Evolutionary conservation across 2,113 vertebrate genomes (phyloP).

Genomic region (Cygnus buccinator): DNA sequence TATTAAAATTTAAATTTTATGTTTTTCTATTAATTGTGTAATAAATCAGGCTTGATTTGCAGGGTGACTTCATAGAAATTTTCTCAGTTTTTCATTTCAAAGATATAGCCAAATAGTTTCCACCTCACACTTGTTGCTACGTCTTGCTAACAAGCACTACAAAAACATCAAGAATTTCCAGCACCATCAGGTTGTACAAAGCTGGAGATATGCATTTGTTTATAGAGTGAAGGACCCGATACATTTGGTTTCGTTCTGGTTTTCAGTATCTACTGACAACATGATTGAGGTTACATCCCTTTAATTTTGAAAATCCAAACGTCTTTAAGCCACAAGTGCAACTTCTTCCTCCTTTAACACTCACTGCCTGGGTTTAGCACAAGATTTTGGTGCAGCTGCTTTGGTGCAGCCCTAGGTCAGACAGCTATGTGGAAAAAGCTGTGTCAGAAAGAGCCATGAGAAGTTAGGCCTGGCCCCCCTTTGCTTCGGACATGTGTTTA

Average conservation of each 20-base stretch:
- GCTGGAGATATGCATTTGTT: neutral
- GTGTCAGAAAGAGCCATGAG: neutral
- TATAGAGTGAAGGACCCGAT: neutral
- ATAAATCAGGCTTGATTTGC: neutral
- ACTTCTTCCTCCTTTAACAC: neutral
- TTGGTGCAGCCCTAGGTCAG: too few relatives aligned
- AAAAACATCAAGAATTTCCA: neutral
- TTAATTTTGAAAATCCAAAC: neutral
- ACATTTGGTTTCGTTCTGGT: neutral
- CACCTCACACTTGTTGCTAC: neutral
- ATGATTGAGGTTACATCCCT: neutral
- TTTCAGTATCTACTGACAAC: neutral
- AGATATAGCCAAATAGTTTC: neutral
- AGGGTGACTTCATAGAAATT: neutral
- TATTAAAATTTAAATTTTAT: neutral
- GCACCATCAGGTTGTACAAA: neutral
- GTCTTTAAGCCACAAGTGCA: neutral
- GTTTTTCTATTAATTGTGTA: neutral
- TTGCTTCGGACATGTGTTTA: neutral
- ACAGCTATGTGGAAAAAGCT: neutral
- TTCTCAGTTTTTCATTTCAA: neutral
- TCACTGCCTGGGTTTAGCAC: neutral
- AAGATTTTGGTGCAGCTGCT: neutral
- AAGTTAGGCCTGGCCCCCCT: fast-evolving
- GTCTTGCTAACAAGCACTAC: neutral